Evolutionary conservation across 2,888 invertebrate genomes (phyloP).

Genomic region (Micoletzkya japonica): DNA sequence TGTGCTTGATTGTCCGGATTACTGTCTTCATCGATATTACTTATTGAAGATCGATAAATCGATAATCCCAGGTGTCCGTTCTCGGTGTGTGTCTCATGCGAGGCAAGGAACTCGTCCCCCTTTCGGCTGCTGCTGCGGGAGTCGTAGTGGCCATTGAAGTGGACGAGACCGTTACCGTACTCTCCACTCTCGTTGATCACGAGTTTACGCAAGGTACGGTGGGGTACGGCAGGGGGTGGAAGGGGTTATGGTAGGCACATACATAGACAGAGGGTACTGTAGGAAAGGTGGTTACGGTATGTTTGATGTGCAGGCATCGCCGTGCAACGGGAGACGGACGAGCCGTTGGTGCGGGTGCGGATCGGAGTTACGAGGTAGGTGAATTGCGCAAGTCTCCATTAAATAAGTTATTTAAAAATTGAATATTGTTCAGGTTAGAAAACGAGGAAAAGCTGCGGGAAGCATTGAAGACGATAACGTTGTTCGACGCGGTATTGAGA

Average conservation of each 20-base stretch:
- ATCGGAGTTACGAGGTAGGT: background rate
- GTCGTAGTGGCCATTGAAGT: slow-evolving; percentile 21
- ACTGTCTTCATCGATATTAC: background rate
- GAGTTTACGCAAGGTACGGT: slow-evolving; percentile 14
- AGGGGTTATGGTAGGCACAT: background rate
- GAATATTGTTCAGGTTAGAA: slow-evolving; percentile 9
- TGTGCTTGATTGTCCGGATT: background rate
- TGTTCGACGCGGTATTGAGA: slow-evolving; percentile 14
- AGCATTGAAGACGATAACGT: slow-evolving; percentile 16
- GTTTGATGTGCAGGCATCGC: slow-evolving; percentile 8
- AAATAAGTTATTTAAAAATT: no score
- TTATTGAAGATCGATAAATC: background rate
- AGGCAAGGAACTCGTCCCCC: slow-evolving; percentile 15
- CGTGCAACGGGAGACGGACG: slow-evolving; percentile 12
- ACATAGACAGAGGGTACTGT: background rate
- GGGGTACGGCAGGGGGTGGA: background rate
- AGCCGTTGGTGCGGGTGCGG: slow-evolving; percentile 24
- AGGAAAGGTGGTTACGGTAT: background rate
- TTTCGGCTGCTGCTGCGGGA: slow-evolving; percentile 7
- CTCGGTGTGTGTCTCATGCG: slow-evolving; percentile 19
- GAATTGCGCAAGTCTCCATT: background rate
- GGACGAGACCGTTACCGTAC: slow-evolving; percentile 7
- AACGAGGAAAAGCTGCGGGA: slow-evolving; percentile 25
- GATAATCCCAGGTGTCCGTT: background rate
- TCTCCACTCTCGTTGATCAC: slow-evolving; percentile 6